phyloP scores from a whole-genome alignment of 2,113 vertebrate genomes.

The Bambusicola thoracicus region DNA sequence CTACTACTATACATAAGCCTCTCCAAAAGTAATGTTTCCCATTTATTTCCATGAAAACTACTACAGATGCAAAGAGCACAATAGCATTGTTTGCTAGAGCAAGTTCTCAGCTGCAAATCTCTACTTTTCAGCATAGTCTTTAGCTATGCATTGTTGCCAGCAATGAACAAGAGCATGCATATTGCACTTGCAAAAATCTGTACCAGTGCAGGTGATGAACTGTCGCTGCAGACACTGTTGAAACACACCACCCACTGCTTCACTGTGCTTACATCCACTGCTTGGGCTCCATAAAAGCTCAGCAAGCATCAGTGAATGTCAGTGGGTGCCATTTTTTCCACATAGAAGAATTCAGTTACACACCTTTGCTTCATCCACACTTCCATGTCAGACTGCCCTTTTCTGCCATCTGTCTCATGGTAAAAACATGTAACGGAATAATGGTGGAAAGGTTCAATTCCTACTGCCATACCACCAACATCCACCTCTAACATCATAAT shows the following conservation, averaged over 20 bases:
- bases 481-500: not conserved
- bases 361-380: not conserved
- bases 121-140: not conserved
- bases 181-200: not conserved
- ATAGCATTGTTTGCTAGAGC: not conserved
- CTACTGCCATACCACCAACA: not conserved
- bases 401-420: not conserved
- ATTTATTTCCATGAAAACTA: not conserved
- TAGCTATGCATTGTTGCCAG: not conserved
- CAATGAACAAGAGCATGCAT: not conserved
- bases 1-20: not conserved
- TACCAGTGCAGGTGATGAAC: too few relatives aligned
- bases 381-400: not conserved
- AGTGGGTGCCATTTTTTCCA: not conserved
- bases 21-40: not conserved
- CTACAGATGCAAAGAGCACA: not conserved
- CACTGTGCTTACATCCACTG: not conserved
- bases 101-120: not conserved
- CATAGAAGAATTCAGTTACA: not conserved
- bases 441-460: too few relatives aligned
- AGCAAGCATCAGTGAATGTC: not conserved
- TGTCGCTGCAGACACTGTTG: not conserved
- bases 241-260: not conserved
- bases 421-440: too few relatives aligned
- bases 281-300: not conserved